Percentiles rank a stretch among this genome's conserved stretches.
These are phyloP conservation scores for Poecilobothrus nobilitatus DNA, from an alignment of 2,888 invertebrate species.

Conservation along the genomic window DNA sequence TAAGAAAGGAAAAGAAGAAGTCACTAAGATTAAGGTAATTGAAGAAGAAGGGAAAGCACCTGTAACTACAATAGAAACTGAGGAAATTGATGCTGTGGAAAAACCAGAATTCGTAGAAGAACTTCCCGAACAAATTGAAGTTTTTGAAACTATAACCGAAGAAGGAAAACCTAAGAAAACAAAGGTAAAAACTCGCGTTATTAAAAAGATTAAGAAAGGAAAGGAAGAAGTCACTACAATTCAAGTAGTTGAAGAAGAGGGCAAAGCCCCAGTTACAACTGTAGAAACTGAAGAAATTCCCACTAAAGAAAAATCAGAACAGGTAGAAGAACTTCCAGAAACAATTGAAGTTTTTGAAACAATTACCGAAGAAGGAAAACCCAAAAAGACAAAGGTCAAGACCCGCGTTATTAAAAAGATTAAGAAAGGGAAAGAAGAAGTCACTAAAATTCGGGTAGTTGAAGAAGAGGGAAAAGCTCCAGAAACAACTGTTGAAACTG, in stretches of 20 bases:
- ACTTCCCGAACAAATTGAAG: conserved; percentile 36
- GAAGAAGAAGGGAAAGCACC: conserved; percentile 33
- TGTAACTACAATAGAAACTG: conserved; percentile 27
- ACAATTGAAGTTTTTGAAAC: conserved; percentile 17
- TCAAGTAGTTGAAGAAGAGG: conserved; percentile 31
- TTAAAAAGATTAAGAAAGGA: conserved; percentile 36
- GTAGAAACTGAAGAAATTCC: conserved; percentile 24
- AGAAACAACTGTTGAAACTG: conserved; percentile 32
- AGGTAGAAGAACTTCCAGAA: conserved; percentile 21
- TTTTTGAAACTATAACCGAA: conserved; percentile 17
- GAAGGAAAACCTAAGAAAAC: conserved; percentile 29
- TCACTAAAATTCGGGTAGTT: conserved; percentile 31
- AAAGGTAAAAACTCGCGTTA: conserved; percentile 32
- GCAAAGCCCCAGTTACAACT: conserved; percentile 30
- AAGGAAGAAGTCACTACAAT: conserved; percentile 35
- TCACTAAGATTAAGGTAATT: conserved; percentile 32
- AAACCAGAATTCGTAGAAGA: conserved; percentile 31
- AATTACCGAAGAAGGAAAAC: conserved; percentile 22
- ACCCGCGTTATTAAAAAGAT: conserved; percentile 21
- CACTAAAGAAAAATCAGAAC: conserved; percentile 8
- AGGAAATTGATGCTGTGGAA: conserved; percentile 33
- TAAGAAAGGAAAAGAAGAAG: conserved; percentile 34
- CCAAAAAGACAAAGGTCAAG: conserved; percentile 29
- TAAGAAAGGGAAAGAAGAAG: conserved; percentile 29
- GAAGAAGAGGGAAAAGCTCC: conserved; percentile 27